phyloP scores from a whole-genome alignment of 2,888 invertebrate genomes.

The Orgyia antiqua region DNA sequence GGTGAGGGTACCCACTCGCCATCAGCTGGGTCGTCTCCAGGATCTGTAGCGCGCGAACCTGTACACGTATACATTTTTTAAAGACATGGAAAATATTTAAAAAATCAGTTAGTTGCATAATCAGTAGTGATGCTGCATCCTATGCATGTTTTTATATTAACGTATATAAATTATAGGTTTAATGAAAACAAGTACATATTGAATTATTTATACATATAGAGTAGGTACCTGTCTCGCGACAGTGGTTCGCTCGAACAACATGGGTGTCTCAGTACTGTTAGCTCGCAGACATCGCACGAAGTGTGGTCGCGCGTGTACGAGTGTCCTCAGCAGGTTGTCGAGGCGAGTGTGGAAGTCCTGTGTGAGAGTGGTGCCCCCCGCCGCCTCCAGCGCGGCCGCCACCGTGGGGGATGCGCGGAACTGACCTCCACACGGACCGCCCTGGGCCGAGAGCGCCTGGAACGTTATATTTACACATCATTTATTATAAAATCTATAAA shows the following conservation, averaged over 20 bases:
- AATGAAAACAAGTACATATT: too few relatives aligned
- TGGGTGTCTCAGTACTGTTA: conserved; percentile 89
- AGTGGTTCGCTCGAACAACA: conserved; percentile 88
- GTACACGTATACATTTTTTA: too few relatives aligned
- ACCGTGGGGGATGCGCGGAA: conserved; percentile 95
- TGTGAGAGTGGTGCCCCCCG: conserved; percentile 92
- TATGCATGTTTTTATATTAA: too few relatives aligned
- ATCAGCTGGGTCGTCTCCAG: conserved; percentile 96
- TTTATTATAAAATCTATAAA: too few relatives aligned
- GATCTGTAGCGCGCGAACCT: conserved; percentile 92
- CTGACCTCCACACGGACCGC: conserved; percentile 72
- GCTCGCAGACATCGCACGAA: conserved; percentile 96
- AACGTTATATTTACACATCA: too few relatives aligned
- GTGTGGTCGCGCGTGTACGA: conserved; percentile 95
- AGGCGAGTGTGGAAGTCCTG: conserved; percentile 97
- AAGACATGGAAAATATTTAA: too few relatives aligned
- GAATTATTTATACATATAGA: too few relatives aligned
- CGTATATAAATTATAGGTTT: too few relatives aligned
- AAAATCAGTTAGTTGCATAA: neutral
- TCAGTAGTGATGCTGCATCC: neutral
- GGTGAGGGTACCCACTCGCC: conserved; percentile 96
- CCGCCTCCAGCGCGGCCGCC: conserved; percentile 86
- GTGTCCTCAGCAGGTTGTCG: conserved; percentile 92
- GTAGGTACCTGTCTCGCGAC: conserved; percentile 89
- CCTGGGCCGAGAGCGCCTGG: conserved; percentile 78